Percentiles rank a stretch among this genome's conserved stretches.
These are phyloP conservation scores for Onychostruthus taczanowskii DNA, from an alignment of 2,113 vertebrate genomes.

Conservation along the genomic window DNA sequence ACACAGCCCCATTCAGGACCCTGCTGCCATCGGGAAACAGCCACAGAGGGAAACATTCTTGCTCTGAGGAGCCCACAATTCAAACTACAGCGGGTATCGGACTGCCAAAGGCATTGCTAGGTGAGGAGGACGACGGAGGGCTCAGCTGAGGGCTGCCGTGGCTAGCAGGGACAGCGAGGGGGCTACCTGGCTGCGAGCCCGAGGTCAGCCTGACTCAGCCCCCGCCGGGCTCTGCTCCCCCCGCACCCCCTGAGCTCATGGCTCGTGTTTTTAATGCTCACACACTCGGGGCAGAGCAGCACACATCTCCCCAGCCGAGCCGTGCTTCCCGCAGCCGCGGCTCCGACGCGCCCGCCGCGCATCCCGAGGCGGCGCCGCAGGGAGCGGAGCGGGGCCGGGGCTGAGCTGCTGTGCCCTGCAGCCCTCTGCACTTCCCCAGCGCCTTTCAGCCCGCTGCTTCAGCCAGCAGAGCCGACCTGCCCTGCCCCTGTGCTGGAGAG, in stretches of 20 bases:
- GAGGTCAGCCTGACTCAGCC: neutral
- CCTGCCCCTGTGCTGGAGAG: neutral
- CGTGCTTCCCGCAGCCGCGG: neutral
- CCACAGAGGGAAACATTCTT: neutral
- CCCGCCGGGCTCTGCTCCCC: neutral
- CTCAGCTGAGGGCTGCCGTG: neutral
- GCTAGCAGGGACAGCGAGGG: neutral
- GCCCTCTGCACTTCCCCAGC: neutral
- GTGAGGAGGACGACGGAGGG: neutral
- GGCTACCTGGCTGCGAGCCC: neutral
- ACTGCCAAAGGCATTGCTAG: neutral
- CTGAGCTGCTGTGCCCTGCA: neutral
- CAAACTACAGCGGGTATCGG: fast-evolving
- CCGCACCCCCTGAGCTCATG: neutral
- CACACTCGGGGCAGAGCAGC: neutral
- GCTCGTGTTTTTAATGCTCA: fast-evolving
- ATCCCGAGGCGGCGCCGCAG: neutral
- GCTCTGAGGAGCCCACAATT: neutral
- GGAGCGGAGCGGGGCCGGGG: neutral
- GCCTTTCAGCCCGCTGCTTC: neutral
- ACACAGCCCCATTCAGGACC: fast-evolving
- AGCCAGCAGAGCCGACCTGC: neutral
- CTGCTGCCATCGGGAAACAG: neutral
- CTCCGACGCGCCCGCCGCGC: neutral
- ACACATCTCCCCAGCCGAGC: fast-evolving